Base-by-base conservation (phyloP, 2,113 vertebrate species). In the Nibea albiflora region DNA sequence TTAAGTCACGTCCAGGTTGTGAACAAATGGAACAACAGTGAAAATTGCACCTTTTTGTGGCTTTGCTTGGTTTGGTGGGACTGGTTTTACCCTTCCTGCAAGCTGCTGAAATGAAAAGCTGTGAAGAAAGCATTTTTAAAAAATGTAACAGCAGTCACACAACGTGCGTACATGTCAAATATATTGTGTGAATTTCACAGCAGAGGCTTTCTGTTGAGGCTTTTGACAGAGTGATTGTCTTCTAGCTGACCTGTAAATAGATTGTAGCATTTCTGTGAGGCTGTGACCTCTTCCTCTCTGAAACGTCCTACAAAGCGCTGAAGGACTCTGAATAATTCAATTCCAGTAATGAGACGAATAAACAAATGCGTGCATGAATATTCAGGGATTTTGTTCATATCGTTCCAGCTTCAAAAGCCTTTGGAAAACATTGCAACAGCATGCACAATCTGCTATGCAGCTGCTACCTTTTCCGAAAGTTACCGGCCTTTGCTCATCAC, bases 281-380 rank as follows among this genome's bases (percentile, higher is more conserved):
- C 60, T 73, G 76, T 85, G 86, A 88, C 88, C 88, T 70, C 73
- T 75, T 67, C 78, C 70, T 87, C 69, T 84, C 60, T 73, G 76
- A 73, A 81, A 88, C 52, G 92, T 89, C 88, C 91, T 93, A 90
- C 86, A 92, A 76, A 84, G 86, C 57, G 4, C 31, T 85, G 83
- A 92, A 87, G 87, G 91, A 92, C 91, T 90, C 49, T 91, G 85
- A 93, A 94, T 92, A 87, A 91, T 90, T 92, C 80, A 85, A 74
- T 88, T 85, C 58, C 80, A 77, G 71, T 89, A 92, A 88, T 92
- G 83, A 90, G 89, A 88, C 63, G 67, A 91, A 94, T 89, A 94
- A 94, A 93, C 88, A 94, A 93, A 92, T 86, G 77, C 83, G 28
- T 75, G 80, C 68, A 94, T 94, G 91, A 94, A 95, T 95, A 95